Percentiles rank a stretch among this genome's conserved stretches.
phyloP scores from a whole-genome alignment of 1,140 invertebrate species.

The Dermatophagoides farinae region DNA sequence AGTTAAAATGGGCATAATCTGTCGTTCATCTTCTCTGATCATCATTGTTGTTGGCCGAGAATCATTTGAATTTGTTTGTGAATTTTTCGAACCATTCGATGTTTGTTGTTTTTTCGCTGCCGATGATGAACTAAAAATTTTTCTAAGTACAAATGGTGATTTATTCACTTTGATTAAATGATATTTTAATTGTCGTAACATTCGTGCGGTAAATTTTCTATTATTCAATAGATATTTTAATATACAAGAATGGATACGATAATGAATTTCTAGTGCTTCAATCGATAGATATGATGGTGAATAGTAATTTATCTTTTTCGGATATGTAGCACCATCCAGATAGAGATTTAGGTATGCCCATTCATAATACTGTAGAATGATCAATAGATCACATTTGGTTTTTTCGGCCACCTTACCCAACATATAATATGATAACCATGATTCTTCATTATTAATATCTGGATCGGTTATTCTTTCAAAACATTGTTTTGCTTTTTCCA shows the following conservation, averaged over 20 bases:
- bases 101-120: slow-evolving; percentile 12
- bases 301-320: slow-evolving; percentile 60
- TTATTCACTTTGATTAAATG: slow-evolving; percentile 2
- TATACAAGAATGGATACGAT: slow-evolving; percentile 50
- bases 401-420: slow-evolving; percentile 76
- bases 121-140: not conserved
- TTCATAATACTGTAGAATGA: slow-evolving; percentile 13
- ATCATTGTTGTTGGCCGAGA: not conserved
- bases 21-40: not conserved
- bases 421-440: slow-evolving; percentile 80
- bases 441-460: slow-evolving; percentile 34
- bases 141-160: slow-evolving; percentile 10
- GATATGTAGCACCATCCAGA: slow-evolving; percentile 61
- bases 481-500: slow-evolving; percentile 49
- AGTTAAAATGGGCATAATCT: slow-evolving; percentile 19
- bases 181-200: slow-evolving; percentile 2
- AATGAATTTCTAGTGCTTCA: slow-evolving; percentile 59
- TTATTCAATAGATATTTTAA: slow-evolving; percentile 45
- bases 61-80: not conserved
- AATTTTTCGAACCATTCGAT: too few species aligned
- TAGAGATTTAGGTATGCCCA: slow-evolving; percentile 37
- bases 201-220: not conserved
- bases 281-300: slow-evolving; percentile 57
- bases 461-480: slow-evolving; percentile 45
- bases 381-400: slow-evolving; percentile 38